A percentile compares a stretch with the other conserved stretches of the same genome.
Evolutionary conservation across 2,113 vertebrate genomes (phyloP).

Genomic region (Marmota flaviventris): DNA sequence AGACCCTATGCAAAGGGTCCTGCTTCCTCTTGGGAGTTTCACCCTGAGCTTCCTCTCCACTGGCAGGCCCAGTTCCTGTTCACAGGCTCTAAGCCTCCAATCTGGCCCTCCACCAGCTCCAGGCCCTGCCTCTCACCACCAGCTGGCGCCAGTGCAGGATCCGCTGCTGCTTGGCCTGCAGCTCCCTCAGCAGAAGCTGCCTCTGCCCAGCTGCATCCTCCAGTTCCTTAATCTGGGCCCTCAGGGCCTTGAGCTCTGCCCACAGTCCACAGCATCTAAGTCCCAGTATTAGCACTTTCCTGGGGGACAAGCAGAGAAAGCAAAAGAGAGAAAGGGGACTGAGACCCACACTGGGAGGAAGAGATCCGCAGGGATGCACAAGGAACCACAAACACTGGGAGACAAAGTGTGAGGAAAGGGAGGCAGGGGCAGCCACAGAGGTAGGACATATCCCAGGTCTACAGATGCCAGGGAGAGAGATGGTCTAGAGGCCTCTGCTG

Average conservation of each 20-base stretch:
- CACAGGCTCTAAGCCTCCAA: background rate
- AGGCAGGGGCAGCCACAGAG: background rate
- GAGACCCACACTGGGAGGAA: background rate
- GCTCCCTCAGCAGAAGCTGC: slow-evolving; percentile 87
- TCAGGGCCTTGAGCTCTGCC: slow-evolving; percentile 82
- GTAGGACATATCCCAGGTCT: background rate
- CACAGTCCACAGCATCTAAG: slow-evolving; percentile 85
- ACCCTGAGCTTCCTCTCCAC: background rate
- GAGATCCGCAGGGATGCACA: background rate
- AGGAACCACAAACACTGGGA: background rate
- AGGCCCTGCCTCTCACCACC: slow-evolving; percentile 71
- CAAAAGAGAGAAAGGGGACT: background rate
- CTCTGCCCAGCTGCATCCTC: slow-evolving; percentile 81
- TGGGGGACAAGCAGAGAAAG: slow-evolving; percentile 57
- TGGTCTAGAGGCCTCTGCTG: background rate
- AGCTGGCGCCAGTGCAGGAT: slow-evolving; percentile 85
- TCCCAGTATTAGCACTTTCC: slow-evolving; percentile 88
- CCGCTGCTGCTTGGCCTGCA: slow-evolving; percentile 90
- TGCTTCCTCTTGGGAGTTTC: background rate
- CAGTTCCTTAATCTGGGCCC: slow-evolving; percentile 84
- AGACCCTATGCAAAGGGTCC: background rate
- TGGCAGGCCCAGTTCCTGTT: background rate
- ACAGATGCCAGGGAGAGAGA: background rate
- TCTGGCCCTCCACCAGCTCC: background rate
- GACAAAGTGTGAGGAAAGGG: background rate